These are phyloP conservation scores for Propithecus perrieri DNA, from an alignment of 2,797 vertebrate genomes.

Conservation along the genomic window DNA sequence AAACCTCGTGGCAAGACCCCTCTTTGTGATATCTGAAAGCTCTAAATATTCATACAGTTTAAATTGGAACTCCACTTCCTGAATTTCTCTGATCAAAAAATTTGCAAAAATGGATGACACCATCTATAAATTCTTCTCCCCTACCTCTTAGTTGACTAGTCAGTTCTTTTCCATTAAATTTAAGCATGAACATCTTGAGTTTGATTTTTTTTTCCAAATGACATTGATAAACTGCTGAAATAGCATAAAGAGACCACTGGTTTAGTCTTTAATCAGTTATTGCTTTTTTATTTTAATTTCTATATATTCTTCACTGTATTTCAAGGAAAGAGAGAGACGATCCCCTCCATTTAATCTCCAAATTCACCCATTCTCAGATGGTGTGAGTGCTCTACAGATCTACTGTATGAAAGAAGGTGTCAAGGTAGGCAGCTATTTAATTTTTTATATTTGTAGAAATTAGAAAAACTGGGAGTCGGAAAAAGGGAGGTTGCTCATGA, in stretches of 20 bases:
- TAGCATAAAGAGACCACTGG: slow-evolving; percentile 15
- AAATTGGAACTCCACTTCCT: slow-evolving; percentile 32
- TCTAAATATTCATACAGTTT: slow-evolving; percentile 43
- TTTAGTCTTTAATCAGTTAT: slow-evolving; percentile 56
- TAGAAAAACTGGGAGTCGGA: neutral
- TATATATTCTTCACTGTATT: slow-evolving; percentile 53
- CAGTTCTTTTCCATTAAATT: slow-evolving; percentile 48
- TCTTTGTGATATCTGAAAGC: slow-evolving; percentile 11
- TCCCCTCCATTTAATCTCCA: slow-evolving; percentile 98
- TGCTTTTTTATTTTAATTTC: slow-evolving; percentile 50
- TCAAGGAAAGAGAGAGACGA: slow-evolving; percentile 95
- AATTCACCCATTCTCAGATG: slow-evolving; percentile 98
- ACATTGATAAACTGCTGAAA: slow-evolving; percentile 40
- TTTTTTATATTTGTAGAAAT: neutral
- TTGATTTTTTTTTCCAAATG: neutral
- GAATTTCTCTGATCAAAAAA: slow-evolving; percentile 39
- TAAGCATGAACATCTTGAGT: slow-evolving; percentile 33
- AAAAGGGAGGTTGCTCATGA: neutral
- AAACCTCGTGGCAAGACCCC: neutral
- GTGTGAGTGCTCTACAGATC: slow-evolving; percentile 98
- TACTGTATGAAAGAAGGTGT: slow-evolving; percentile 99
- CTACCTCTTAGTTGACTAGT: neutral
- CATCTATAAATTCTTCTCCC: slow-evolving; percentile 38
- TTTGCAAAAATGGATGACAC: slow-evolving; percentile 36
- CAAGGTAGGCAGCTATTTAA: slow-evolving; percentile 89